Base-by-base conservation (phyloP, 2,797 vertebrate species). In the Chloroceryle amazona region DNA sequence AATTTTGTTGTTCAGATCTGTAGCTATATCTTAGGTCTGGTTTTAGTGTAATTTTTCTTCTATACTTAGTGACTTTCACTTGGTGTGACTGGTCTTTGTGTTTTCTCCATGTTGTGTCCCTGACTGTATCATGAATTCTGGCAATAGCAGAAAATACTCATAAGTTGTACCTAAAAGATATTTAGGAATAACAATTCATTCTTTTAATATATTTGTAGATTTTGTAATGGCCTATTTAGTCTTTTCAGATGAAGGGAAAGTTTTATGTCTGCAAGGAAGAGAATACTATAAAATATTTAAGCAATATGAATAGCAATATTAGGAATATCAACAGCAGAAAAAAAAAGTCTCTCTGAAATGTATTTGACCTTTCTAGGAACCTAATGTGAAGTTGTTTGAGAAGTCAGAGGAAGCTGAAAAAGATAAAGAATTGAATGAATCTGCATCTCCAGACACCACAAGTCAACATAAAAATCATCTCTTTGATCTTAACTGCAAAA, bases 401-500 rank as follows among this genome's bases (percentile, higher is more conserved):
- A 99, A 98, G 74, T 86, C 97, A 39, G 98, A 98, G 86, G 99
- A 99, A 83, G 92, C 98, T 96, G 96, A 98, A 65, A 98, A 98
- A 47, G 99, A 99, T 84, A 98, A 98, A 91, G 98, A 98, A 85
- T 78, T 95, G 72, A 94, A 91, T 55, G 99, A 99, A 42, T 98
- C 96, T 52, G 60, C 97, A 55, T 99, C 98, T 90, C 92, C 97
- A 31, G 99, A 99, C 93, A 99, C 99, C 7, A 99, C 99, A 58
- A 98, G 83, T 94, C 98, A 99, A 95, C 99, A 99, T 97, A 99
- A 99, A 97, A 99, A 99, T 86, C 99, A 99, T 96, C 98, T 99
- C 54, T 99, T 99, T 31, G 99, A 99, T 97, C 98, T 99, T 44
- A 98, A 99, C 97, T 99, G 99, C 97, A 99, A 99, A 98, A 99